These are phyloP conservation scores for Drosophila sproati DNA, from an alignment of 1,140 invertebrate genomes.

Conservation along the genomic window DNA sequence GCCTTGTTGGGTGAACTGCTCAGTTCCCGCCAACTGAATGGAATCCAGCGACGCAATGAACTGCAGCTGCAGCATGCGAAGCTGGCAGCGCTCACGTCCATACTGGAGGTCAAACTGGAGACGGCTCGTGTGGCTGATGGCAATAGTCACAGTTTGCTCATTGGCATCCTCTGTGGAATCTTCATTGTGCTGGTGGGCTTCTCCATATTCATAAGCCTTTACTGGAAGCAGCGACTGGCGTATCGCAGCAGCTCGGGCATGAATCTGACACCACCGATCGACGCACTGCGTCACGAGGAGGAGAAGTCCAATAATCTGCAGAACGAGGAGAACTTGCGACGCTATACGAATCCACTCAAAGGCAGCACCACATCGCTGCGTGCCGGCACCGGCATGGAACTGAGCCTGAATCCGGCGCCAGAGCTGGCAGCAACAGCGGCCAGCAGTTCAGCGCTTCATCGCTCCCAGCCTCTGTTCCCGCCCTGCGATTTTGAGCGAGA, in stretches of 20 bases:
- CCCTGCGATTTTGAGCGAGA: slow-evolving; percentile 85
- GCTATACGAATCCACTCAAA: slow-evolving; percentile 86
- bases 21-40: slow-evolving; percentile 87
- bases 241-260: slow-evolving; percentile 85
- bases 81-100: slow-evolving; percentile 89
- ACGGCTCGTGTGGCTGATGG: slow-evolving; percentile 77
- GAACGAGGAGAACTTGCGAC: slow-evolving; percentile 94
- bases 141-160: slow-evolving; percentile 83
- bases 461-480: slow-evolving; percentile 86
- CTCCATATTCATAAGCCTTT: slow-evolving; percentile 84
- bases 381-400: slow-evolving; percentile 79
- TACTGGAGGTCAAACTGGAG: slow-evolving; percentile 90
- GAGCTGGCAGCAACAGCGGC: slow-evolving; percentile 84
- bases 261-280: slow-evolving; percentile 86
- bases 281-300: slow-evolving; percentile 89
- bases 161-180: slow-evolving; percentile 85
- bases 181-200: slow-evolving; percentile 83
- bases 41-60: slow-evolving; percentile 66
- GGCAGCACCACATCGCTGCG: slow-evolving; percentile 83
- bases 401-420: slow-evolving; percentile 86
- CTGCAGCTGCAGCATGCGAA: slow-evolving; percentile 85
- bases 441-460: slow-evolving; percentile 87
- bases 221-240: slow-evolving; percentile 86
- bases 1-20: slow-evolving; percentile 89
- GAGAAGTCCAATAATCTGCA: slow-evolving; percentile 95